phyloP scores from a whole-genome alignment of 2,113 vertebrate genomes.

The Vulpes lagopus region DNA sequence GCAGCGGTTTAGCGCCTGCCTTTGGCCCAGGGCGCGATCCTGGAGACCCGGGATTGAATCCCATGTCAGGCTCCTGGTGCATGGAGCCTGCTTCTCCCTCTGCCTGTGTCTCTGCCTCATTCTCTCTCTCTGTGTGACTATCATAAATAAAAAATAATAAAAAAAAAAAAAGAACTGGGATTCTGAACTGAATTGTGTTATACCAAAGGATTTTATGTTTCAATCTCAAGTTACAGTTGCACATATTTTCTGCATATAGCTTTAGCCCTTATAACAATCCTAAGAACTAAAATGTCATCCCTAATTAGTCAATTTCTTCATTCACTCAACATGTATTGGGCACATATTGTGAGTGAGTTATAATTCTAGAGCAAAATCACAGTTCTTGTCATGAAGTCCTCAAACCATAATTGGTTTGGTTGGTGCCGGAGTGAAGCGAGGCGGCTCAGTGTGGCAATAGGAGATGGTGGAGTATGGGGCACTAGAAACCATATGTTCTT shows the following conservation, averaged over 20 bases:
- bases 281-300: not conserved
- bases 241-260: not conserved
- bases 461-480: not conserved
- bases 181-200: not conserved
- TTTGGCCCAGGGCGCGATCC: no score
- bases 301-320: not conserved
- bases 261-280: not conserved
- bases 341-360: not conserved
- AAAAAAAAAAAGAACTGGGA: not conserved
- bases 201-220: not conserved
- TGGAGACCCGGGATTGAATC: no score
- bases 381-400: not conserved
- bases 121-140: no score
- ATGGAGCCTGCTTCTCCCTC: no score
- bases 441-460: accelerated
- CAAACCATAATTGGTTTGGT: not conserved
- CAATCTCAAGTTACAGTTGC: not conserved
- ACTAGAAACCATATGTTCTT: accelerated
- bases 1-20: no score
- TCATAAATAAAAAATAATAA: no score
- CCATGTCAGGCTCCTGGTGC: no score
- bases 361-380: not conserved
- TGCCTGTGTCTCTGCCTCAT: no score
- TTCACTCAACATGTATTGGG: not conserved
- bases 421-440: not conserved